A percentile compares a stretch with the other conserved stretches of the same genome.
Evolutionary conservation across 37 sponge, comb jelly and placozoan species (phyloP).

Genomic region (Oscarella lobularis): DNA sequence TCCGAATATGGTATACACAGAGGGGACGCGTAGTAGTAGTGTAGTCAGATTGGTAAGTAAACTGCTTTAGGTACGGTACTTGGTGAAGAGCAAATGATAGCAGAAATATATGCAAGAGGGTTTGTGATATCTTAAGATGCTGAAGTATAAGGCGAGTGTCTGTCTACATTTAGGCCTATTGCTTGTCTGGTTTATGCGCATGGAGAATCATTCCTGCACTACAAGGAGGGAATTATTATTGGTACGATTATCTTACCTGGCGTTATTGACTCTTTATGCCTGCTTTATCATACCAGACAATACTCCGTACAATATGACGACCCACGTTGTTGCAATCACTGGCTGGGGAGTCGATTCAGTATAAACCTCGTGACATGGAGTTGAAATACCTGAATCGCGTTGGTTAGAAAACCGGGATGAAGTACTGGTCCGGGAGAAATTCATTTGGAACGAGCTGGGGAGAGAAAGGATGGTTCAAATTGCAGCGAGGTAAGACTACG

Average conservation of each 20-base stretch:
- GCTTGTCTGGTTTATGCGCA: conserved; percentile 75
- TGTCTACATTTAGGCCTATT: conserved; percentile 22
- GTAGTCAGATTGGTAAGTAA: background rate
- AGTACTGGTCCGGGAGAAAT: conserved; percentile 66
- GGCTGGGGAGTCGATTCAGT: conserved; percentile 62
- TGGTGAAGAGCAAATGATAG: conserved; percentile 57
- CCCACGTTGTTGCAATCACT: conserved; percentile 52
- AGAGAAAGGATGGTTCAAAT: conserved; percentile 60
- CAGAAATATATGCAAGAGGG: conserved; percentile 55
- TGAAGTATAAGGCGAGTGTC: background rate
- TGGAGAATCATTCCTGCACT: conserved; percentile 33
- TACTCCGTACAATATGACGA: conserved; percentile 36
- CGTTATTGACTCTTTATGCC: background rate
- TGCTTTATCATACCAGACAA: conserved; percentile 28
- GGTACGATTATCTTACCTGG: background rate
- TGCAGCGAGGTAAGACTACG: conserved; percentile 56
- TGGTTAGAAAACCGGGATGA: conserved; percentile 26
- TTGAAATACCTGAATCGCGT: too few species aligned
- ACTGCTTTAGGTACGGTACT: conserved; percentile 6
- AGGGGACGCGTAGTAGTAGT: background rate
- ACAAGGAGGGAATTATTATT: conserved; percentile 20
- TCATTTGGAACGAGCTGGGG: conserved; percentile 79
- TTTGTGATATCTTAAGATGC: background rate
- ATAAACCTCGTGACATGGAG: too few species aligned
- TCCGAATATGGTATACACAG: background rate